Base-by-base conservation (phyloP, 2,113 vertebrate genomes). In the Falco punctatus region DNA sequence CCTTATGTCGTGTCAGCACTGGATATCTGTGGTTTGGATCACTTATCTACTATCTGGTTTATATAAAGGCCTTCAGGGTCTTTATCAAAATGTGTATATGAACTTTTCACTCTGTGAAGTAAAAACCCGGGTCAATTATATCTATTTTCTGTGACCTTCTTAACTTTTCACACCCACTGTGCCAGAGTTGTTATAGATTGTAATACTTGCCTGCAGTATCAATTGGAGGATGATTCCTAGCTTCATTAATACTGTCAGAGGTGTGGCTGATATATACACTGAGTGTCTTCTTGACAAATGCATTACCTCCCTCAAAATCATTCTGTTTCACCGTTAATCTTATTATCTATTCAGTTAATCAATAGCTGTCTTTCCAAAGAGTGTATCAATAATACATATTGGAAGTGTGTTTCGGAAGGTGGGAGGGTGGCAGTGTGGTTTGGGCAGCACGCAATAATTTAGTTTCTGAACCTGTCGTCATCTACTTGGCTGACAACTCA, bases 221-320 rank as follows among this genome's bases (percentile, higher is more conserved):
- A 91, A 30, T 48, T 94, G 87, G 89, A 78, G 80, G 88, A 42
- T 4, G 38, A 79, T 82, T 94, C 75, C 79, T 24, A 81, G 58
- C 90, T 97, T 96, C 86, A 70, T 96, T 94, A 96, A 59, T 30
- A 74, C 83, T 95, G 75, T 94, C 94, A 94, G 86, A 95, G 81
- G 61, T 70, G 77, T 93, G 95, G 94, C 91, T 95, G 90, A 46
- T 81, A 75, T 64, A 55, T 90, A 96, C 81, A 97, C 96, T 97
- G 93, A 97, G 96, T 97, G 97, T 98, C 97, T 96, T 95, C 98
- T 97, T 96, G 95, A 92, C 77, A 94, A 98, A 97, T 97, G 85
- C 97, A 97, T 98, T 98, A 97, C 94, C 94, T 98, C 97, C 95
- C 88, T 98, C 98, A 97, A 96, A 96, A 97, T 98, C 94, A 97